These are phyloP conservation scores for Pteronura brasiliensis DNA, from an alignment of 2,113 vertebrate genomes.

Conservation along the genomic window DNA sequence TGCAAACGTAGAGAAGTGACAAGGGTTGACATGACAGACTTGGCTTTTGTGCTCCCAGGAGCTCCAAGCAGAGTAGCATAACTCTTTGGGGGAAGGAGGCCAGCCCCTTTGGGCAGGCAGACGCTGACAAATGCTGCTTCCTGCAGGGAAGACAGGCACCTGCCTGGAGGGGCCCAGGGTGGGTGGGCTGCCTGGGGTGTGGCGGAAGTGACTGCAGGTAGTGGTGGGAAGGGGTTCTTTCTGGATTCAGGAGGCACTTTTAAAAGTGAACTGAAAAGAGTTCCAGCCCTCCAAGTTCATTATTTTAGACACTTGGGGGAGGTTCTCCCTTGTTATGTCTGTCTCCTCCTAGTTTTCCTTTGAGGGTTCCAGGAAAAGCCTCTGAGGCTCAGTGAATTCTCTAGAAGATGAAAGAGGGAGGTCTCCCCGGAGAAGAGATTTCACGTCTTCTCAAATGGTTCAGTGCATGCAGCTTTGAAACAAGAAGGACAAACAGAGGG, in stretches of 20 bases:
- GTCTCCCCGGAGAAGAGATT: not conserved
- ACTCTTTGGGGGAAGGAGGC: not conserved
- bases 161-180: not conserved
- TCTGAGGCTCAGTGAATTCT: not conserved
- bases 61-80: not conserved
- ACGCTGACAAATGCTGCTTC: not conserved
- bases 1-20: not conserved
- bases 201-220: rapidly evolving
- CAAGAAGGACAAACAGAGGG: not conserved
- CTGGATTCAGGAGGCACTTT: not conserved
- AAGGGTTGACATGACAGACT: rapidly evolving
- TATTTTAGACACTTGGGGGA: not conserved
- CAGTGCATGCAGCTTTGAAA: not conserved
- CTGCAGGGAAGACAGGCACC: not conserved
- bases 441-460: not conserved
- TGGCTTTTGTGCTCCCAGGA: not conserved
- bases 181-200: not conserved
- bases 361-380: not conserved
- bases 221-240: not conserved
- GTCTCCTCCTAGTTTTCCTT: not conserved
- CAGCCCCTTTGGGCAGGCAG: not conserved
- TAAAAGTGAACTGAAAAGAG: not conserved
- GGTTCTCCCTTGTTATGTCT: not conserved
- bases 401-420: not conserved
- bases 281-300: rapidly evolving